Conservation (phyloP, 1,140 invertebrate species). For the Cotesia chilonis region DNA sequence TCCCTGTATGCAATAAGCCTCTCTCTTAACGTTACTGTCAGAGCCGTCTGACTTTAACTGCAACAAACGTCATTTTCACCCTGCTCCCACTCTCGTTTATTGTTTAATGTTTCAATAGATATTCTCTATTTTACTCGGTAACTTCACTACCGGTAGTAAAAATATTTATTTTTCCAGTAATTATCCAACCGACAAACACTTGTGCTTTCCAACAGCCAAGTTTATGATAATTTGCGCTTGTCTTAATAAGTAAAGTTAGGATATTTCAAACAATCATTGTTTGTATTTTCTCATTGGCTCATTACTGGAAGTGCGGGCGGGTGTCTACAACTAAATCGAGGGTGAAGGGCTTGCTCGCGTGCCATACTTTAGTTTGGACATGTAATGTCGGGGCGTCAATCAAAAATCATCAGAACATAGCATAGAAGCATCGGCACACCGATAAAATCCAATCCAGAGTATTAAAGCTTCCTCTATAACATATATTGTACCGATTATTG, state of each 20-base stretch:
- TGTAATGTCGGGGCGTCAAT: slow-evolving; percentile 36
- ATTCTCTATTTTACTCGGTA: too few species aligned
- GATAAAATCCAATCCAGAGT: too few species aligned
- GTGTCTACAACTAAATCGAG: slow-evolving; percentile 7
- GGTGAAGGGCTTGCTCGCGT: slow-evolving; percentile 58
- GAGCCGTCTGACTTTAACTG: slow-evolving; percentile 39
- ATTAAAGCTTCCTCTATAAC: too few species aligned
- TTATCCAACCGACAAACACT: too few species aligned
- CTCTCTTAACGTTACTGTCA: slow-evolving; percentile 54
- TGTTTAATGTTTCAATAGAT: too few species aligned
- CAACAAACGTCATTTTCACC: slow-evolving; percentile 35
- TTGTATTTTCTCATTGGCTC: slow-evolving; percentile 10
- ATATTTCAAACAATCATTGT: slow-evolving; percentile 6
- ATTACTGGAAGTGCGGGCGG: neutral
- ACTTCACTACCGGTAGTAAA: too few species aligned
- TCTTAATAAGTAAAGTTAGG: too few species aligned
- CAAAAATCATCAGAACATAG: slow-evolving; percentile 4
- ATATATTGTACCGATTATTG: neutral
- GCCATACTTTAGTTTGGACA: slow-evolving; percentile 42
- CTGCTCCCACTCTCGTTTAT: slow-evolving; percentile 8
- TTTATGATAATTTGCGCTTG: too few species aligned
- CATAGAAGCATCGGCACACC: neutral
- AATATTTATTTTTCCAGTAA: too few species aligned
- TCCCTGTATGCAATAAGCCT: slow-evolving; percentile 43
- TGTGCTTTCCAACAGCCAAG: too few species aligned